A percentile compares a stretch with the other conserved stretches of the same genome.
These are phyloP conservation scores for Drosophila kanekoi DNA, from an alignment of 2,888 invertebrate genomes.

Conservation along the genomic window DNA sequence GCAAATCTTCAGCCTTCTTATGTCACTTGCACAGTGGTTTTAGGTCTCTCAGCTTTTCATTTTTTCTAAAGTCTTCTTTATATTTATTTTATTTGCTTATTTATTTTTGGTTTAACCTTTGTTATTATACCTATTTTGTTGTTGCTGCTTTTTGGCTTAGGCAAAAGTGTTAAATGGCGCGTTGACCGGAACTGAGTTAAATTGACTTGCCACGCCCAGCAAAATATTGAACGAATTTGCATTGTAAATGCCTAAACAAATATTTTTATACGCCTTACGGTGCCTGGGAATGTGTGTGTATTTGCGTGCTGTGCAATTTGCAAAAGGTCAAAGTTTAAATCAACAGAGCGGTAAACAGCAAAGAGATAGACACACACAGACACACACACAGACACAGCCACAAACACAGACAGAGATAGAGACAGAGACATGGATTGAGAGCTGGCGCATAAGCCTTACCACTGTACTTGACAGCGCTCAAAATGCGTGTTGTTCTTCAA, in stretches of 20 bases:
- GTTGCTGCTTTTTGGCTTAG: constrained; percentile 19
- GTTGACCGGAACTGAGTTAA: constrained; percentile 64
- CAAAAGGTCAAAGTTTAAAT: constrained; percentile 67
- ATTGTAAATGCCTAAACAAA: constrained; percentile 78
- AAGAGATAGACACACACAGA: constrained; percentile 5
- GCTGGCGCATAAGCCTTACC: constrained; percentile 23
- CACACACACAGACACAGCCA: constrained; percentile 1
- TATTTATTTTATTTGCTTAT: neutral
- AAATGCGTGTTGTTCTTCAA: constrained; percentile 12
- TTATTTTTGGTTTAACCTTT: constrained; percentile 25
- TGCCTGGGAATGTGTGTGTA: constrained; percentile 13
- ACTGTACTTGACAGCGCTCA: constrained; percentile 43
- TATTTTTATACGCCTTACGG: constrained; percentile 53
- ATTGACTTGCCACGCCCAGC: constrained; percentile 70
- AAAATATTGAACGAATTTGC: constrained; percentile 73
- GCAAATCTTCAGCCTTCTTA: constrained; percentile 64
- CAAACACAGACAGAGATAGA: constrained; percentile 2
- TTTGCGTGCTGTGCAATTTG: constrained; percentile 59
- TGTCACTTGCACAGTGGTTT: constrained; percentile 63
- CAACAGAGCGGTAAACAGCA: constrained; percentile 51
- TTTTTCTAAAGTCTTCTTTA: neutral
- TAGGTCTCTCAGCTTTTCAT: constrained; percentile 7
- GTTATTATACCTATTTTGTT: constrained; percentile 19
- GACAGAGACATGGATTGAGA: constrained; percentile 10
- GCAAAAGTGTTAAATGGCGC: constrained; percentile 78